Conservation (phyloP, 2,888 invertebrate species). For the Hypsopygia costalis region DNA sequence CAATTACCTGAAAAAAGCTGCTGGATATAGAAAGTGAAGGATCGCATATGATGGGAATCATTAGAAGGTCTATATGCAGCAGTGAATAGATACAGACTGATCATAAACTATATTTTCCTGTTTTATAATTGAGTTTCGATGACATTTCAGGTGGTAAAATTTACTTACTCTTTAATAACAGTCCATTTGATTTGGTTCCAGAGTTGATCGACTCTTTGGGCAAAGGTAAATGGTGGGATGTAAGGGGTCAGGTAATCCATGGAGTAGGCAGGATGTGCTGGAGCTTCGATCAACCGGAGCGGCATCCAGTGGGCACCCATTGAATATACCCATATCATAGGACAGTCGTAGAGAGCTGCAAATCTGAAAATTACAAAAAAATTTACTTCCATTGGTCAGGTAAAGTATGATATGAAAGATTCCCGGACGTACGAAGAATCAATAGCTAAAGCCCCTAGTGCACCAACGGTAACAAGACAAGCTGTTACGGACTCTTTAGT, state of each 20-base stretch:
- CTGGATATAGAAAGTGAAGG: no score
- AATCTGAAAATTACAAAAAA: no score
- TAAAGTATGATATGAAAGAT: no score
- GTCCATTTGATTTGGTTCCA: constrained; percentile 16
- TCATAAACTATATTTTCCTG: no score
- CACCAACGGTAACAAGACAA: neutral
- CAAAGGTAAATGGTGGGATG: constrained; percentile 23
- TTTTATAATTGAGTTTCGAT: neutral
- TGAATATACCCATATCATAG: constrained; percentile 41
- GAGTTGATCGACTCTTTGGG: constrained; percentile 18
- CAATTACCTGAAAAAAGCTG: no score
- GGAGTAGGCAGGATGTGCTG: constrained; percentile 37
- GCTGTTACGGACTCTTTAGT: neutral
- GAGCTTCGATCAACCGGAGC: constrained; percentile 33
- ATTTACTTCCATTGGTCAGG: no score
- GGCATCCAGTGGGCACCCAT: constrained; percentile 39
- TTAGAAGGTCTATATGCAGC: no score
- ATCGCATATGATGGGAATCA: no score
- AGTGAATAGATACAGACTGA: no score
- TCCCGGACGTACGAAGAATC: no score
- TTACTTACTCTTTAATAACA: constrained; percentile 10
- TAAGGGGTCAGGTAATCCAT: constrained; percentile 17
- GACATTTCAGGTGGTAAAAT: neutral
- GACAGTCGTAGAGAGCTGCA: constrained; percentile 37
- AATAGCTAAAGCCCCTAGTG: no score